Base-by-base conservation (phyloP, 2,797 vertebrate genomes). In the Coregonus suidteri region DNA sequence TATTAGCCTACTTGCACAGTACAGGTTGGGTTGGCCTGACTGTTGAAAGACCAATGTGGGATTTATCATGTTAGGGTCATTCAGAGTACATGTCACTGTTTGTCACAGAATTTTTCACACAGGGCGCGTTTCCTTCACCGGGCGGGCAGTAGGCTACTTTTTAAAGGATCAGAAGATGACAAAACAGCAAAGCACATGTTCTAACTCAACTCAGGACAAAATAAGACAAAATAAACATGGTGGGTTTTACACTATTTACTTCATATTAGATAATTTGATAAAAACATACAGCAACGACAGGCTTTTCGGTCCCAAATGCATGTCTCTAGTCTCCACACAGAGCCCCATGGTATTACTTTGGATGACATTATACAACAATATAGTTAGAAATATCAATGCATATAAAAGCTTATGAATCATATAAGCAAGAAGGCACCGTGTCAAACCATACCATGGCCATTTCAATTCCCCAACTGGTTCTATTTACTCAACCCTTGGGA, bases 331-430 rank as follows among this genome's bases (percentile, higher is more conserved):
- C 31, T 67, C 34, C 16, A 73, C 51, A 83, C 64, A 79, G 30
- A 73, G 70, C 64, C 20, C 20, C 69, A 71, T 56, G 47, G n/a
- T 4, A n/a, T 47, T 3, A 52, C 6, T 59, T 30, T 72, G 1
- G 7, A 84, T n/a, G 5, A 77, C 47, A 77, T 35, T 3, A 15
- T 76, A 25, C 4, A 64, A 25, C 4, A 64, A 85, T 6, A 74
- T 77, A 71, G 62, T 53, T 11, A 85, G 77, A 81, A 79, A 73
- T 86, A 85, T 83, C 85, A 86, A 88, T 84, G 88, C 16, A 78
- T 73, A 82, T 2, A 74, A 65, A 62, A 51, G 69, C 41, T 74
- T n/a, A 25, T 34, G 67, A 7, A 80, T 13, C 31, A 41, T 34
- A 70, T 53, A 6, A 4, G 18, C 52, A 77, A 35, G 16, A 83